Conservation (phyloP, 1,140 invertebrate species). For the Odontomachus brunneus region DNA sequence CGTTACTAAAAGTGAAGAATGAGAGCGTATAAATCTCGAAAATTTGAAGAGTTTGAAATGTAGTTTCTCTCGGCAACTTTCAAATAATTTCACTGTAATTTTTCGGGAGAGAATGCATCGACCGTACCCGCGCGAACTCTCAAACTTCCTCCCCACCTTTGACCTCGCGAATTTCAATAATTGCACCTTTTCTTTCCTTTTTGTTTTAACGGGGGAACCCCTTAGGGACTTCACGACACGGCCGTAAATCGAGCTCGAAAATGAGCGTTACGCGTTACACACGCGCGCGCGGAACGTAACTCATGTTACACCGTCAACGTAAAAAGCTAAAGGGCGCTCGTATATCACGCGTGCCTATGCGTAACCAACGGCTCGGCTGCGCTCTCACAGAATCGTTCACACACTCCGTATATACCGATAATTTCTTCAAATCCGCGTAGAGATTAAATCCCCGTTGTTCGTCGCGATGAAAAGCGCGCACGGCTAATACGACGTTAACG, state of each 20-base stretch:
- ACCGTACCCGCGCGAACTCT: background rate
- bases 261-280: slow-evolving; percentile 27
- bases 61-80: background rate
- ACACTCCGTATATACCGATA: background rate
- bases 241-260: slow-evolving; percentile 45
- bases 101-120: too few species aligned
- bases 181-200: background rate
- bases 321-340: slow-evolving; percentile 42
- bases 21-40: background rate
- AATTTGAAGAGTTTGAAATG: background rate
- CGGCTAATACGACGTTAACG: slow-evolving; percentile 7
- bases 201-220: background rate
- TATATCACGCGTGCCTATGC: slow-evolving; percentile 51
- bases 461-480: background rate
- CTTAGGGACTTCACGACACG: background rate
- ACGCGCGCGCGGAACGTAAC: slow-evolving; percentile 33
- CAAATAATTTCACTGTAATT: background rate
- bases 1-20: background rate
- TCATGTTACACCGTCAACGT: background rate
- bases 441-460: slow-evolving; percentile 39
- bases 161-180: background rate
- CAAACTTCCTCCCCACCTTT: slow-evolving; percentile 1
- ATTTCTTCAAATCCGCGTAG: slow-evolving; percentile 29
- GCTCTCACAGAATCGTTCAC: background rate
- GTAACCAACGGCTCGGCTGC: slow-evolving; percentile 14